A percentile compares a stretch with the other conserved stretches of the same genome.
phyloP scores from a whole-genome alignment of 1,140 invertebrate genomes.

The Achatina immaculata region DNA sequence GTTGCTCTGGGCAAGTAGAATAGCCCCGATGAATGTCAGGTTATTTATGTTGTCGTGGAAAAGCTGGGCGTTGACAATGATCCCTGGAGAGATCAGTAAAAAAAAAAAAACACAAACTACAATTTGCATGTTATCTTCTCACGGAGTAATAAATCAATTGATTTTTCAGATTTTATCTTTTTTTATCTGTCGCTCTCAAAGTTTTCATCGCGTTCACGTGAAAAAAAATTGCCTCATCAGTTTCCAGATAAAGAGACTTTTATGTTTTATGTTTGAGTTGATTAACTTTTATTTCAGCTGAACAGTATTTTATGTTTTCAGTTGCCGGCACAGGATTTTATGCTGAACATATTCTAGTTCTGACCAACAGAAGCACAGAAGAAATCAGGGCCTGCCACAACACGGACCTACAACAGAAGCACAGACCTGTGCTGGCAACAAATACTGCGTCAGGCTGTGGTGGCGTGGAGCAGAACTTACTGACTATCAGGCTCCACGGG shows the following conservation, averaged over 20 bases:
- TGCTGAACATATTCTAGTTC: too few relatives aligned
- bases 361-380: too few relatives aligned
- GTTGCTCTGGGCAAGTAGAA: conserved; percentile 20
- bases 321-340: background rate
- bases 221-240: background rate
- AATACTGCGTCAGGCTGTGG: too few relatives aligned
- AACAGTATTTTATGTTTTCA: background rate
- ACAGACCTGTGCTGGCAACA: too few relatives aligned
- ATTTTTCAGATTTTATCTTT: background rate
- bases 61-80: conserved; percentile 34
- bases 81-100: background rate
- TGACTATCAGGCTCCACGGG: too few relatives aligned
- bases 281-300: background rate
- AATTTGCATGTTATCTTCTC: background rate
- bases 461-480: too few relatives aligned
- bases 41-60: conserved; percentile 18
- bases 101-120: background rate
- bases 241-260: background rate
- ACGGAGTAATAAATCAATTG: background rate
- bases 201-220: background rate
- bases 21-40: conserved; percentile 29
- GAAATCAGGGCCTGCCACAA: too few relatives aligned
- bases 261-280: background rate
- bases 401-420: too few relatives aligned
- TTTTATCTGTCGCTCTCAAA: background rate